These are phyloP conservation scores for Dysmachus trigonus DNA, from an alignment of 2,888 invertebrate species.

Conservation along the genomic window DNA sequence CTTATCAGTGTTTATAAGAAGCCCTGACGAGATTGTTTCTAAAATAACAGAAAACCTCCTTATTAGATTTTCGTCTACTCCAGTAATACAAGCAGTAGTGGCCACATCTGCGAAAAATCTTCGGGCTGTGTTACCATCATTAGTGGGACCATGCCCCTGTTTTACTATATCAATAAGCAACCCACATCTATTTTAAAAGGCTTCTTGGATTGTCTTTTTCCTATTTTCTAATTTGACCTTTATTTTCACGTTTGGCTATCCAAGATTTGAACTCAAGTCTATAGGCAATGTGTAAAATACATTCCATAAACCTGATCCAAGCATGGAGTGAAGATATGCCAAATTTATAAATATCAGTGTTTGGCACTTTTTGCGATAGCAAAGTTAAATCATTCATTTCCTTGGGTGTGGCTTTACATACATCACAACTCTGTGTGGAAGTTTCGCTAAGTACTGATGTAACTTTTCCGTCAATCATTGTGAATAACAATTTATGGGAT, in stretches of 20 bases:
- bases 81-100: slow-evolving; percentile 28
- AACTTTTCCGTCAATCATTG: background rate
- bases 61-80: slow-evolving; percentile 10
- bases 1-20: background rate
- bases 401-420: no score
- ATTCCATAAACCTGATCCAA: background rate
- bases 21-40: background rate
- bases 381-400: no score
- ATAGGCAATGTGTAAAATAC: background rate
- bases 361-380: background rate
- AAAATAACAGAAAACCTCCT: background rate
- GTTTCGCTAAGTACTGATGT: background rate
- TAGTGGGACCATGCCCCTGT: slow-evolving; percentile 20
- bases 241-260: background rate
- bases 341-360: background rate
- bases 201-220: slow-evolving; percentile 3
- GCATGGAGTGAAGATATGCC: background rate
- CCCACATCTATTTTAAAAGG: slow-evolving; percentile 6
- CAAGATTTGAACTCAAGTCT: background rate
- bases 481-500: background rate
- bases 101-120: slow-evolving; percentile 31
- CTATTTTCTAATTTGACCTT: slow-evolving; percentile 15
- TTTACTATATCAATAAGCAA: slow-evolving; percentile 11
- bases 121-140: slow-evolving; percentile 29
- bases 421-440: no score